Percentiles rank a stretch among this genome's conserved stretches.
Evolutionary conservation across 2,113 vertebrate genomes (phyloP).

Genomic region (Chloropsis hardwickii): DNA sequence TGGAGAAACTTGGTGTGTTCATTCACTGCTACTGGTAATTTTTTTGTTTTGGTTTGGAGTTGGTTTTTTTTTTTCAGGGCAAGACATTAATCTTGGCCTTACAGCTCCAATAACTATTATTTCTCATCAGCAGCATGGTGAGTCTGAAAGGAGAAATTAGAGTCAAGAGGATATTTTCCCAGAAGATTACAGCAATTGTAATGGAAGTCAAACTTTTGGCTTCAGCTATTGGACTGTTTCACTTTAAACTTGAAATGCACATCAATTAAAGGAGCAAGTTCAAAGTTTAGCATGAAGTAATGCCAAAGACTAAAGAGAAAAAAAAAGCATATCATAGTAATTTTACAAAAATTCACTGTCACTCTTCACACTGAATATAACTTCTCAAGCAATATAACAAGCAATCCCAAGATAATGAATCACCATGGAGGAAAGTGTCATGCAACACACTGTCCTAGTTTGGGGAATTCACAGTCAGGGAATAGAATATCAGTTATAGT

Average conservation of each 20-base stretch:
- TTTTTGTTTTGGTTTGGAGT: not conserved
- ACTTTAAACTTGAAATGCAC: constrained; percentile 28
- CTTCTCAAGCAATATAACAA: not conserved
- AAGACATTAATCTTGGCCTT: constrained; percentile 34
- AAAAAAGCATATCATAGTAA: not conserved
- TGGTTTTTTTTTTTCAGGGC: not conserved
- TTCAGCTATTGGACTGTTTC: constrained; percentile 23
- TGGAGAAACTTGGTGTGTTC: not conserved
- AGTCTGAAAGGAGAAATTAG: constrained; percentile 41
- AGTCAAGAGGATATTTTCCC: constrained; percentile 62
- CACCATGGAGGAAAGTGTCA: not conserved
- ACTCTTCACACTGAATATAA: not conserved
- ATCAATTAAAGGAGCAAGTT: constrained; percentile 40
- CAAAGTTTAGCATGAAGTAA: constrained; percentile 46
- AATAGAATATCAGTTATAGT: not conserved
- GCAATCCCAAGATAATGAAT: not conserved
- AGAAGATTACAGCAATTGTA: constrained; percentile 47
- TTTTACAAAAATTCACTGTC: not conserved
- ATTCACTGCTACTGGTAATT: not conserved
- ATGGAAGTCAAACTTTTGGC: constrained; percentile 61
- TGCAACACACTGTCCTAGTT: not conserved
- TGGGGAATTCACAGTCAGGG: not conserved
- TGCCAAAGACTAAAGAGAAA: not conserved
- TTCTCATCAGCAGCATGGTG: constrained; percentile 27
- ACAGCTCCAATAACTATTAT: not conserved